Evolutionary conservation across 2,113 vertebrate genomes (phyloP), one percentile per base, ranked within the genome.

Genomic region (Tyto alba): DNA sequence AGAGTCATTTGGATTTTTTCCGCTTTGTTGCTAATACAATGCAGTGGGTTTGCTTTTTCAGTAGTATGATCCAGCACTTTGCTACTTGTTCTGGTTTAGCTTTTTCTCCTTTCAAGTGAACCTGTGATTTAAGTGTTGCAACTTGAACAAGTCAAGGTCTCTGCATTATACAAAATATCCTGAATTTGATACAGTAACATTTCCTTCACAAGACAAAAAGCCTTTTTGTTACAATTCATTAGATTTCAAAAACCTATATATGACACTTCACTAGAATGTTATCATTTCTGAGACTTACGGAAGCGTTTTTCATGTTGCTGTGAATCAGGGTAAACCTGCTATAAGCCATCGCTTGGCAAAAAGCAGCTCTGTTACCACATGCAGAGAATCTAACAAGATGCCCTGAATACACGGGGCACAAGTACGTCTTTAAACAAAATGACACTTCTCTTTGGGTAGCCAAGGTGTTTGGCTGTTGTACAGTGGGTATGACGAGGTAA

Each of bases 1-100:
- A 62, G 52, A 74, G 7, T 36, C 38, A 30, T 47, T 32, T 50
- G 7, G 1, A 2, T 0, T 1, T 18, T 68, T 47, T 38, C 7
- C 8, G 14, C 30, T 84, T 74, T 36, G 14, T 10, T 82, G 19
- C 41, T 57, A 11, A 41, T 32, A 19, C 12, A n/a, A 0, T n/a
- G 32, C 16, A 38, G 27, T 18, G 18, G 2, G 15, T 80, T 95
- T 68, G 17, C 25, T 48, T 69, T 69, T 91, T 48, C 45, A 53
- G 47, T 21, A 26, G 10, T 30, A 18, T 15, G 19, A 20, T 40
- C 43, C 56, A 73, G 30, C 14, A 19, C 62, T 74, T 90, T 75
- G 15, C 26, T 19, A 30, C 22, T 71, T 0, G 0, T 21, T 60
- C n/a, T 55, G 1, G 41, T 80, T 34, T 34, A 66, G 11, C 3